Conservation (phyloP, 2,113 vertebrate species). For the Prionailurus viverrinus region DNA sequence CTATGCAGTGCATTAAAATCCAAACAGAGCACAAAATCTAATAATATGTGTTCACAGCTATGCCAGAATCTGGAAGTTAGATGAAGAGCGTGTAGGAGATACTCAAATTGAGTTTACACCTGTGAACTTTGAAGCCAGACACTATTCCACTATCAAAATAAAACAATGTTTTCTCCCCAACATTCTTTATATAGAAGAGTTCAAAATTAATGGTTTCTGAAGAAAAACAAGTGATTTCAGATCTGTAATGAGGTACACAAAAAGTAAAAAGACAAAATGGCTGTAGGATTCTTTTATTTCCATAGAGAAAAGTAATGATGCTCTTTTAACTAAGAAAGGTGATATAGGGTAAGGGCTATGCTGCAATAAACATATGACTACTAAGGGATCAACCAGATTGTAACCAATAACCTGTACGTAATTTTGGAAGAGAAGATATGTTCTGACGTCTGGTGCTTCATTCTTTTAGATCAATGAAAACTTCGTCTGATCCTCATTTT, state of each 20-base stretch:
- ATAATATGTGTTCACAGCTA: neutral
- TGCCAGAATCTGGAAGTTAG: neutral
- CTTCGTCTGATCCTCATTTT: neutral
- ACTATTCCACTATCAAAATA: neutral
- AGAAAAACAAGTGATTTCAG: conserved; percentile 56
- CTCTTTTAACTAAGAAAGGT: neutral
- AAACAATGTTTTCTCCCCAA: conserved; percentile 61
- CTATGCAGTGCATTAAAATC: neutral
- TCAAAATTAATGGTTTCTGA: conserved; percentile 24
- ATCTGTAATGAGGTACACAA: neutral
- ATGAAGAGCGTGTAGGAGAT: neutral
- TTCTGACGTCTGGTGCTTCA: neutral
- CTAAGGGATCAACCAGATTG: neutral
- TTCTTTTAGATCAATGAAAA: neutral
- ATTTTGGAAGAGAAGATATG: neutral
- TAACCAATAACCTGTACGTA: neutral
- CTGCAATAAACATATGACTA: neutral
- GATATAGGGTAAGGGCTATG: neutral
- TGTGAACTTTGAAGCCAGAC: neutral
- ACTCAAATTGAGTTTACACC: neutral
- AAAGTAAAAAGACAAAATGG: neutral
- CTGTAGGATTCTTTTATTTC: neutral
- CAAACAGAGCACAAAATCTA: neutral
- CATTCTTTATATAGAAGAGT: neutral
- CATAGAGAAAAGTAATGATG: neutral